Base-by-base conservation (phyloP, 2,113 vertebrate species). In the Cricetomys ansorgei region DNA sequence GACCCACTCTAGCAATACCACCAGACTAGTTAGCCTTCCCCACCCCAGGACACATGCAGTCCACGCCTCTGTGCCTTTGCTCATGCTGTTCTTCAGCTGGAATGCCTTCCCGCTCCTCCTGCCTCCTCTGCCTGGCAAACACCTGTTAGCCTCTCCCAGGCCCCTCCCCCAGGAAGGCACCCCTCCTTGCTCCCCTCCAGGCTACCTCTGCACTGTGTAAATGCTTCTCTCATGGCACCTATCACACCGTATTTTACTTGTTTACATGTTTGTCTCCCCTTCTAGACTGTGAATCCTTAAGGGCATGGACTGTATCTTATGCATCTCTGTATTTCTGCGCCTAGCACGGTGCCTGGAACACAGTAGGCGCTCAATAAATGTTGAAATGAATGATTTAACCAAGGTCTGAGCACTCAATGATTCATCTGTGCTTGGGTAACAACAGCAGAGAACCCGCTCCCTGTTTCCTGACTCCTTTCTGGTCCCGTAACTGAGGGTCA, bases 231-330 rank as follows among this genome's bases (percentile, higher is more conserved):
- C 53, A 1, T 94, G 75, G 93, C 97, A 89, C 84, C 73, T 92
- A 76, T 43, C 96, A 93, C 92, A 84, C 90, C 73, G n/a, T 95
- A 76, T 88, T 94, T 96, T 88, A 96, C 96, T 95, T 97, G 97
- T 98, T 98, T 98, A 98, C 97, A 97, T 15, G 55, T 98, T 92
- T 92, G 92, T 95, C 92, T 96, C 92, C 96, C 97, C 96, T 96
- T 92, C 96, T 95, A 94, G 96, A 98, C 97, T 98, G 97, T 98
- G 97, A 98, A 98, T 91, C 97, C 80, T 96, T 96, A 95, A 97
- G 97, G 97, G 97, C 97, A 98, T 98, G 97, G 97, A 98, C 96
- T 97, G 95, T 97, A 98, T 96, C 94, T 97, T 98, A 96, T 95
- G 97, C 97, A 98, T 98, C 97, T 97, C 96, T 94, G 80, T 95